Conservation (phyloP, 35 echinoderm and acorn worm genomes). For the Apostichopus japonicus region DNA sequence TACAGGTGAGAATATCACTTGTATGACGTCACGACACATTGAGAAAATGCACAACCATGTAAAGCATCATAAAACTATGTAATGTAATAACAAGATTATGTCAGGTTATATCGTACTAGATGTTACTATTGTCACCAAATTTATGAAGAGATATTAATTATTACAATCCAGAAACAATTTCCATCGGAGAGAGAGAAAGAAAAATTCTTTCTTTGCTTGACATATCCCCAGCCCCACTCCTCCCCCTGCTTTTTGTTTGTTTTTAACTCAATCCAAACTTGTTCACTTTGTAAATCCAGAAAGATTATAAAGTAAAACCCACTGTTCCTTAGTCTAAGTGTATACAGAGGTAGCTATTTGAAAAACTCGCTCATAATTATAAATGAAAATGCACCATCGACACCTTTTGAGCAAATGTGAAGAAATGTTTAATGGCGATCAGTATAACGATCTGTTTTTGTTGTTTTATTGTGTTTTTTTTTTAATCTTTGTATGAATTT, state of each 20-base stretch:
- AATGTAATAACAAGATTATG: constrained; percentile 9
- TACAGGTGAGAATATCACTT: constrained; percentile 18
- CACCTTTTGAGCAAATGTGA: neutral
- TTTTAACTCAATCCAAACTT: neutral
- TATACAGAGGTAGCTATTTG: neutral
- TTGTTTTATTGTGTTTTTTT: neutral
- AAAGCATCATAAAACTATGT: constrained; percentile 32
- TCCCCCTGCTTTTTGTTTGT: no score
- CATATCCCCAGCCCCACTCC: no score
- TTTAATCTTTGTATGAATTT: neutral
- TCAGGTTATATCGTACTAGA: neutral
- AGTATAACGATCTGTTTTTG: neutral
- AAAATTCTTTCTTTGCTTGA: neutral
- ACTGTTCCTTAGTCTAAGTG: neutral
- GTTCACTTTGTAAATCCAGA: neutral
- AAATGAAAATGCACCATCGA: neutral
- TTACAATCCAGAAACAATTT: neutral
- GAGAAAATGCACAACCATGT: constrained; percentile 37
- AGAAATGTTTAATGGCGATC: neutral
- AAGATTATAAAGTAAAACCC: neutral
- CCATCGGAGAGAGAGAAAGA: neutral
- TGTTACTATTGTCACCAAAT: neutral
- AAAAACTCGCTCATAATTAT: neutral
- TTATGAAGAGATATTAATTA: constrained; percentile 1
- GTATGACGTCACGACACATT: constrained; percentile 36